A percentile compares a stretch with the other conserved stretches of the same genome.
Conservation (phyloP, 2,113 vertebrate genomes). For the Tachysurus fulvidraco region DNA sequence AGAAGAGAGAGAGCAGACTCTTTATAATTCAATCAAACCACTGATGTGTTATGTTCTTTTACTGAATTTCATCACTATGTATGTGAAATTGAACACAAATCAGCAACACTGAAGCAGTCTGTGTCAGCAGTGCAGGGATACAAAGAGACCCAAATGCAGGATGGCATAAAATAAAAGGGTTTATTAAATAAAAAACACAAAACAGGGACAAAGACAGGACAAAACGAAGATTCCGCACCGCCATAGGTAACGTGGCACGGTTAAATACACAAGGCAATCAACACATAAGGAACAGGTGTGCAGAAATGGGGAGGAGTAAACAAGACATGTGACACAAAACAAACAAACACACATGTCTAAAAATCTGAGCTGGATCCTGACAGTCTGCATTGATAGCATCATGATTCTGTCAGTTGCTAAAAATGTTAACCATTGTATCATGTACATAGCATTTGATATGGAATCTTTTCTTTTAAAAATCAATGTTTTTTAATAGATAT, state of each 20-base stretch:
- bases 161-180: too few species aligned
- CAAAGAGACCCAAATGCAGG: too few species aligned
- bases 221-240: too few species aligned
- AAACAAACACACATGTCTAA: too few species aligned
- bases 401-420: background rate
- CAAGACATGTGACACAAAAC: too few species aligned
- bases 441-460: background rate
- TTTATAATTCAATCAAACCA: slow-evolving; percentile 1
- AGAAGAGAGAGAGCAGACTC: background rate
- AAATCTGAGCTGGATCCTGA: background rate
- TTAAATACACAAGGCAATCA: too few species aligned
- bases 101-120: background rate
- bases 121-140: too few species aligned
- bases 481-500: background rate
- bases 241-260: too few species aligned
- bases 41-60: background rate
- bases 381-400: background rate
- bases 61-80: slow-evolving; percentile 12
- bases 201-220: too few species aligned
- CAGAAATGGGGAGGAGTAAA: too few species aligned
- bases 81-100: background rate
- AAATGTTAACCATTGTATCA: background rate
- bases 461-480: background rate
- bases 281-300: too few species aligned
- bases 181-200: too few species aligned